Base-by-base conservation (phyloP, 2,797 vertebrate genomes). In the Ctenopoma multispine region DNA sequence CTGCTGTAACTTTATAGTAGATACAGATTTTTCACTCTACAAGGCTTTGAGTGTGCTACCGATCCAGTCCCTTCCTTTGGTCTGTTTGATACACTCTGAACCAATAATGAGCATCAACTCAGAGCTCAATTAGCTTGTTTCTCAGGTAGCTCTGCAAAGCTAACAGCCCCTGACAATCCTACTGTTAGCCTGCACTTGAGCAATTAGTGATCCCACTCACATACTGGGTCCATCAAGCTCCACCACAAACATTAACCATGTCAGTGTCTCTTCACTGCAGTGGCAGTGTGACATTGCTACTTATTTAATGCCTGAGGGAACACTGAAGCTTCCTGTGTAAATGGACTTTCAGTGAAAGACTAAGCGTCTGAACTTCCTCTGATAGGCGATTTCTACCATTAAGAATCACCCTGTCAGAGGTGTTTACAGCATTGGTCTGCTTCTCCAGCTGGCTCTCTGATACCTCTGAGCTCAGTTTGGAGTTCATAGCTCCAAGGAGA, bases 61-160 rank as follows among this genome's bases (percentile, higher is more conserved):
- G 63, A 83, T 65, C 50, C 60, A 38, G 43, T 36, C 62, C 73
- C 61, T 36, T 75, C 70, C 71, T 72, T 40, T 20, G 48, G 41
- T 63, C 51, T 44, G 56, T 65, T 71, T 75, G 72, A 77, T 76
- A n/a, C 80, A 66, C 77, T 78, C 83, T 64, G 59, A 75, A 80
- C 81, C 78, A 68, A 77, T 90, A 83, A 89, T 83, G 77, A 82
- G 72, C 57, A 59, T 76, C 82, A 88, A 85, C 80, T 75, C 66
- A 0, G 23, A 79, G 89, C 90, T 92, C 91, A 90, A 90, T 93
- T 92, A 92, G 82, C 81, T 82, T 65, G 68, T 92, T 90, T 90
- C 84, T 75, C 82, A 87, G 86, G 89, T 89, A 87, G 86, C 72
- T 47, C 44, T 3, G 69, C 57, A 12, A 57, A 70, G 69, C 88